Evolutionary conservation across 2,797 vertebrate species (phyloP).

Genomic region (Pangasius krempfi): DNA sequence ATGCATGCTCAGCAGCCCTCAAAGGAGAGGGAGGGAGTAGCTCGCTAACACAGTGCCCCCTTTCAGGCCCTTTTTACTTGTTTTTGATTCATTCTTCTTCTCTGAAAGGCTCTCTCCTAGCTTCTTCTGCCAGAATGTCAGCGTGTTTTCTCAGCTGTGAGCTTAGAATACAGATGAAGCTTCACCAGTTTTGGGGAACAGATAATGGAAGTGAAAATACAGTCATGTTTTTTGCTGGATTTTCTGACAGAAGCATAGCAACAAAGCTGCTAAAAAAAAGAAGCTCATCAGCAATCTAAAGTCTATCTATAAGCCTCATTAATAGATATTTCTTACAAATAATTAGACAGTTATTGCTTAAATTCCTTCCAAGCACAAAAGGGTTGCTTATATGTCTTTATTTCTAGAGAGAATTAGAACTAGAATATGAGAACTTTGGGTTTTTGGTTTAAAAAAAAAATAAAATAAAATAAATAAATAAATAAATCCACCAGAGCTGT

Average conservation of each 20-base stretch:
- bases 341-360: not conserved
- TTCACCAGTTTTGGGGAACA: conserved; percentile 7
- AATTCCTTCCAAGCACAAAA: not conserved
- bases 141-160: conserved; percentile 77
- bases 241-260: not conserved
- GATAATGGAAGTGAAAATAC: not conserved
- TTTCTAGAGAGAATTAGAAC: not conserved
- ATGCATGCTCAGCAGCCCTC: conserved; percentile 65
- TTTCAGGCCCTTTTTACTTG: conserved; percentile 64
- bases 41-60: conserved; percentile 67
- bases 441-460: not conserved
- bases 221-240: not conserved
- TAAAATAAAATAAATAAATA: too few relatives aligned
- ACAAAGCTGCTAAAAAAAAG: not conserved
- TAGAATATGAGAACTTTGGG: not conserved
- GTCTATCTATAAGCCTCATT: not conserved
- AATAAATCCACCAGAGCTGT: too few relatives aligned
- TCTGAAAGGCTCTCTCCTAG: conserved; percentile 42
- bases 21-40: conserved; percentile 30
- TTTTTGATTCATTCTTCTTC: conserved; percentile 36
- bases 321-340: too few relatives aligned
- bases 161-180: conserved; percentile 69
- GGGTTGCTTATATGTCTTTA: not conserved
- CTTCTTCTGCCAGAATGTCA: conserved; percentile 69
- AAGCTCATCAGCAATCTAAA: not conserved